Evolutionary conservation across 2,797 vertebrate species (phyloP), one percentile per base, ranked within the genome.

Genomic region (Florisuga fusca): DNA sequence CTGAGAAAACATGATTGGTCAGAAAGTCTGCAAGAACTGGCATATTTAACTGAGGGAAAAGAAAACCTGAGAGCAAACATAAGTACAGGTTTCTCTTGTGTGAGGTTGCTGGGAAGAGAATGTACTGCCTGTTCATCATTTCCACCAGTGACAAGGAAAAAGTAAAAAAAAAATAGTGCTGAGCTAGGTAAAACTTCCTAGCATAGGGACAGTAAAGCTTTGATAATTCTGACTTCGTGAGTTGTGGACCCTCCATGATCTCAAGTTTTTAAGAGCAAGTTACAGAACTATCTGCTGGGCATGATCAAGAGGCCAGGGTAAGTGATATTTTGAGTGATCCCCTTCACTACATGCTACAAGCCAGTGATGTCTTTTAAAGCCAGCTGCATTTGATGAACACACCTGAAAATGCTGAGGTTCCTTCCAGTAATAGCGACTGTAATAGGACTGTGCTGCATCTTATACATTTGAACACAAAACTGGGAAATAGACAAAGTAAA

Each of bases 271-370:
- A 69, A 80, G 12, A 82, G 51, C 23, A 76, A 41, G 48, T 38
- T 92, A 61, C 33, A 67, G 58, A 91, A 41, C 16, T 25, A 53
- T 53, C 53, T 48, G 7, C 12, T 38, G 64, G 20, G 16, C 84
- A 71, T 34, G 16, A 29, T 12, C 4, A 2, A 87, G 26, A 73
- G 16, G 31, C 23, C 46, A 83, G 43, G 12, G 25, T 41, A 81
- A 84, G 38, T 3, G 29, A 81, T 31, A 31, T 81, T 54, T 33
- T 20, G 26, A 61, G 59, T 45, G 74, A 83, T 6, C 15, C 73
- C 59, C 31, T 84, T 90, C 67, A 55, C 23, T 50, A 36, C 0
- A 0, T 54, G 46, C 50, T 57, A 68, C 0, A 0, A 86, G 51
- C 7, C 18, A 25, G 7, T 55, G 63, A 59, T 67, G 89, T 80